phyloP scores from a whole-genome alignment of 2,113 vertebrate genomes.

The Nerophis ophidion region DNA sequence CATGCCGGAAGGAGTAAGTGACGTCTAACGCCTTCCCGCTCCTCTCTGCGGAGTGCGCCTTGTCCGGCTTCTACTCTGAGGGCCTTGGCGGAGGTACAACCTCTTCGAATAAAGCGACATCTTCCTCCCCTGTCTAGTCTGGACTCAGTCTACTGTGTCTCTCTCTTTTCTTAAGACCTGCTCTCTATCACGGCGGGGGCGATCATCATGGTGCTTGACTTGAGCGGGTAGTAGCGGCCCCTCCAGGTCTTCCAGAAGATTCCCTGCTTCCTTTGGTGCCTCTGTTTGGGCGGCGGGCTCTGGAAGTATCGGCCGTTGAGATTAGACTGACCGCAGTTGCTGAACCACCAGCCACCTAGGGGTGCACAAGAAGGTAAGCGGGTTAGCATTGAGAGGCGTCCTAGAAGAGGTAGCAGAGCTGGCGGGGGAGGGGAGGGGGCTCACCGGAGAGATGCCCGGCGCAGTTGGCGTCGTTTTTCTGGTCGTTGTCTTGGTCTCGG shows the following conservation, averaged over 20 bases:
- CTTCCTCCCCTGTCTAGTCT: constrained; percentile 8
- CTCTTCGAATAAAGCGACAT: constrained; percentile 20
- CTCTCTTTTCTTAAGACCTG: constrained; percentile 59
- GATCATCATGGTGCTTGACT: constrained; percentile 84
- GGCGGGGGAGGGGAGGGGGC: neutral
- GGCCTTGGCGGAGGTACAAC: constrained; percentile 20
- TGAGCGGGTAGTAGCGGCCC: constrained; percentile 89
- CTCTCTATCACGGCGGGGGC: constrained; percentile 65
- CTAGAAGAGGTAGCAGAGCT: too few species aligned
- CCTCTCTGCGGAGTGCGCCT: neutral
- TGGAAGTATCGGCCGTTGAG: constrained; percentile 86
- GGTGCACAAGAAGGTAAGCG: neutral
- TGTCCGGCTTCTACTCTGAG: constrained; percentile 9
- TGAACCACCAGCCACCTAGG: constrained; percentile 97
- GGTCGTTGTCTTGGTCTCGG: constrained; percentile 85
- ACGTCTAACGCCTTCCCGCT: neutral
- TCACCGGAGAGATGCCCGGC: constrained; percentile 90
- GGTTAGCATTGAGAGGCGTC: constrained; percentile 3
- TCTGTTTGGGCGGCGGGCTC: constrained; percentile 80
- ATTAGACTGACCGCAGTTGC: constrained; percentile 85
- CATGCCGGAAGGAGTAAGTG: neutral
- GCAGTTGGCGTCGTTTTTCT: constrained; percentile 83
- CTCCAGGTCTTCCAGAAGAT: constrained; percentile 97
- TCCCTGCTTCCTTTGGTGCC: constrained; percentile 87
- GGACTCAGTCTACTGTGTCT: constrained; percentile 6